These are phyloP conservation scores for Apis florea DNA, from an alignment of 1,140 invertebrate species.

Conservation along the genomic window DNA sequence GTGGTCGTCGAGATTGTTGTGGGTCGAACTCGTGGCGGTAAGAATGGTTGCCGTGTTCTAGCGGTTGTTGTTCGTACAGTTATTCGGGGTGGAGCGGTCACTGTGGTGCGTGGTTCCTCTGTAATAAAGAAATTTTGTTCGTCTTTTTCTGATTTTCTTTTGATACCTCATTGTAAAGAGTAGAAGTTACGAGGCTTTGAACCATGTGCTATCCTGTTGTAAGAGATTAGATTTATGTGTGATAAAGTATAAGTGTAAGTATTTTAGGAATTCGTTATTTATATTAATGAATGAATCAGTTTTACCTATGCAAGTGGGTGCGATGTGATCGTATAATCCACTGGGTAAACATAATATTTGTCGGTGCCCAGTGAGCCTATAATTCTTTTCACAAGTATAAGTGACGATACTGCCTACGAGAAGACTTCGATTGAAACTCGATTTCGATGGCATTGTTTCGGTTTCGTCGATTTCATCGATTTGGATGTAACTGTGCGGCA, in stretches of 20 bases:
- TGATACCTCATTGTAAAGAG: too few species aligned
- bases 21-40: constrained; percentile 71
- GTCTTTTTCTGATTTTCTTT: too few species aligned
- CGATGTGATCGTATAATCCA: constrained; percentile 89
- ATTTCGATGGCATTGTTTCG: constrained; percentile 12
- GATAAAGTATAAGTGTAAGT: too few species aligned
- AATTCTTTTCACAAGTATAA: constrained; percentile 88
- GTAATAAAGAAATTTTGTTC: background rate
- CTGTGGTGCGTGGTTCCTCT: constrained; percentile 50
- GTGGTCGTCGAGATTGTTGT: constrained; percentile 70
- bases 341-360: constrained; percentile 86
- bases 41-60: constrained; percentile 65
- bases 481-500: constrained; percentile 86
- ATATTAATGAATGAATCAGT: constrained; percentile 47
- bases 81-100: constrained; percentile 52
- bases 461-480: constrained; percentile 78
- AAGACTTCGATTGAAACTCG: constrained; percentile 81
- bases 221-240: too few species aligned
- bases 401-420: constrained; percentile 86
- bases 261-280: background rate
- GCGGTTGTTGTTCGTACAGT: constrained; percentile 68
- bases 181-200: too few species aligned
- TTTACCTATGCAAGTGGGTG: constrained; percentile 88
- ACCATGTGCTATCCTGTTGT: too few species aligned
- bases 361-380: constrained; percentile 85